These are phyloP conservation scores for Notothenia rossii DNA, from an alignment of 2,113 vertebrate species.

Conservation along the genomic window DNA sequence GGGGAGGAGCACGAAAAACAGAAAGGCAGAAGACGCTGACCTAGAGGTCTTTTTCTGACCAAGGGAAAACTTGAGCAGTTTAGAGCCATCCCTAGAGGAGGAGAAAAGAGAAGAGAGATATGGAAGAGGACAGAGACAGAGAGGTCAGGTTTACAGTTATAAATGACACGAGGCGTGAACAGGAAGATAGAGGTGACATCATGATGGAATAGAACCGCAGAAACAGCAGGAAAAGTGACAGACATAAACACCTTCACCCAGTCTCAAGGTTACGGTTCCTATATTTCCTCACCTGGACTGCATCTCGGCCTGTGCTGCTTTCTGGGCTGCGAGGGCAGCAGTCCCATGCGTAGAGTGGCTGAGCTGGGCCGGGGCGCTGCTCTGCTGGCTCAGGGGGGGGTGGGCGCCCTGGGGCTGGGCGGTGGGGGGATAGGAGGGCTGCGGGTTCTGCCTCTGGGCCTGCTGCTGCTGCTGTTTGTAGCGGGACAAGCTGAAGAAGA, in stretches of 20 bases:
- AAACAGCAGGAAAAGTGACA: constrained; percentile 17
- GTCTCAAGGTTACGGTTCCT: background rate
- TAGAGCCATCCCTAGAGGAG: constrained; percentile 94
- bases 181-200: constrained; percentile 54
- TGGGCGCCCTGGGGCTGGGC: constrained; percentile 75
- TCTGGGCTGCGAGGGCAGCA: constrained; percentile 72
- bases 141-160: constrained; percentile 50
- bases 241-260: background rate
- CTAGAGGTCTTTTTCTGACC: constrained; percentile 99
- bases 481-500: constrained; percentile 98
- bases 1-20: constrained; percentile 33
- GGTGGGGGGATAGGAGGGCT: constrained; percentile 49
- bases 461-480: constrained; percentile 97
- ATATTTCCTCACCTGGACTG: constrained; percentile 87
- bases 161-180: constrained; percentile 66
- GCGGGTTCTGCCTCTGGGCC: constrained; percentile 80
- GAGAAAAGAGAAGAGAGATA: constrained; percentile 86
- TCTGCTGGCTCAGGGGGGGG: constrained; percentile 78
- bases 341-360: constrained; percentile 80
- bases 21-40: constrained; percentile 84
- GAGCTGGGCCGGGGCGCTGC: constrained; percentile 79
- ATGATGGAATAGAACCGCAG: constrained; percentile 47
- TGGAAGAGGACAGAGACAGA: constrained; percentile 73
- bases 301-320: constrained; percentile 95
- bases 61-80: constrained; percentile 97